Conservation (phyloP, 1,140 invertebrate species). For the Anoplolepis gracilipes region DNA sequence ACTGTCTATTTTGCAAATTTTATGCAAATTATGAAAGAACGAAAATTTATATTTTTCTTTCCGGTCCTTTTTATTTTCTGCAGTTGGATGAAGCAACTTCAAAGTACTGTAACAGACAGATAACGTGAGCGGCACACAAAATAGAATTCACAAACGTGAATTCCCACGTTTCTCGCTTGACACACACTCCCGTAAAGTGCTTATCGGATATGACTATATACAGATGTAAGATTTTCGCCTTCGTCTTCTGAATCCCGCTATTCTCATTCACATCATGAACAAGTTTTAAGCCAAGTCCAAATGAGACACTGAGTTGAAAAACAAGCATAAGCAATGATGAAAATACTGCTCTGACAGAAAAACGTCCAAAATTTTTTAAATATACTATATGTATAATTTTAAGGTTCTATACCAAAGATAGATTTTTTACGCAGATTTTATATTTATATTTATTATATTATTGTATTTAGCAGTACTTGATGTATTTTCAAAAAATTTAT, state of each 20-base stretch:
- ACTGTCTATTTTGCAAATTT: background rate
- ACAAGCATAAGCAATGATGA: background rate
- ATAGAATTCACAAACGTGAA: background rate
- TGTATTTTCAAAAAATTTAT: background rate
- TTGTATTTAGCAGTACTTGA: background rate
- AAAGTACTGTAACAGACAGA: background rate
- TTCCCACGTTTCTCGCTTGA: constrained; percentile 1
- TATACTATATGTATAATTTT: background rate
- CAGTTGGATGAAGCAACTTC: background rate
- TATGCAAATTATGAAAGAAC: background rate
- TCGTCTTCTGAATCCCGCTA: background rate
- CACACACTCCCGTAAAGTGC: background rate
- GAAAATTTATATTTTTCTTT: constrained; percentile 3
- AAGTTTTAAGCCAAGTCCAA: constrained; percentile 17
- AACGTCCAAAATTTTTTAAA: background rate
- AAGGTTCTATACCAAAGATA: background rate
- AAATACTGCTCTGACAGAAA: background rate
- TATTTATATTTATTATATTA: background rate
- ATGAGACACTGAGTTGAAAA: background rate
- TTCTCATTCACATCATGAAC: background rate
- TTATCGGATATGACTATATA: constrained; percentile 12
- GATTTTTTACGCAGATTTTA: background rate
- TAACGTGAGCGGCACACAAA: background rate
- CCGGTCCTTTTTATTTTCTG: background rate
- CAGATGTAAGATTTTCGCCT: background rate